phyloP scores from a whole-genome alignment of 2,888 invertebrate species.

The Rhagonycha fulva region DNA sequence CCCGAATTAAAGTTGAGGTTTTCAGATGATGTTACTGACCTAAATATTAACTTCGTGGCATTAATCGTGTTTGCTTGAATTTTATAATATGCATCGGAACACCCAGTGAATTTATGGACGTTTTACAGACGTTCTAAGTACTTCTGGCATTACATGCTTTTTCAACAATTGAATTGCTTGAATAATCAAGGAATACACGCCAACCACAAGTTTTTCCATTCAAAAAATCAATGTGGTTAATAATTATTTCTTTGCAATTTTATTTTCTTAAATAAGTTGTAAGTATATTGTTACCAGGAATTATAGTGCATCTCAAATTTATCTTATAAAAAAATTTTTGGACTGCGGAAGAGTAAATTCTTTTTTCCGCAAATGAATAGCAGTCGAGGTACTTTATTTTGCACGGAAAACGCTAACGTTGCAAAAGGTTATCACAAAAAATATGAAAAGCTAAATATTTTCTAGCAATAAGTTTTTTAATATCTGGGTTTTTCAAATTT shows the following conservation, averaged over 20 bases:
- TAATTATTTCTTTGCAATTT: background rate
- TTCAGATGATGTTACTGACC: background rate
- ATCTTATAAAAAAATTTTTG: background rate
- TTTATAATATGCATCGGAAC: background rate
- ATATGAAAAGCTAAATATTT: background rate
- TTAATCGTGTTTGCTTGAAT: background rate
- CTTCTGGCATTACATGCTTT: background rate
- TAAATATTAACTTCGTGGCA: background rate
- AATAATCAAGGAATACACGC: background rate
- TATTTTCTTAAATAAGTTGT: background rate
- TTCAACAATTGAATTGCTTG: background rate
- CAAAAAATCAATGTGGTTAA: background rate
- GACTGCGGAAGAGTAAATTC: background rate
- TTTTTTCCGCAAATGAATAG: background rate
- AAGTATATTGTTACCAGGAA: too few relatives aligned
- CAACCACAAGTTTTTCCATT: background rate
- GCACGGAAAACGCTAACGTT: background rate
- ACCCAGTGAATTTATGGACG: background rate
- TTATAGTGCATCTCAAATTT: too few relatives aligned
- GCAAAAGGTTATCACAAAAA: background rate
- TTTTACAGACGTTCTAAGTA: background rate
- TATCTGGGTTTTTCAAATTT: background rate
- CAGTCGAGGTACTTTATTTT: background rate
- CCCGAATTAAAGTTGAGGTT: constrained; percentile 7
- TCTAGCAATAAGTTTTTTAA: background rate